Evolutionary conservation across 2,113 vertebrate species (phyloP), one percentile per base, ranked within the genome.

Genomic region (Sterrhoptilus dennistouni): DNA sequence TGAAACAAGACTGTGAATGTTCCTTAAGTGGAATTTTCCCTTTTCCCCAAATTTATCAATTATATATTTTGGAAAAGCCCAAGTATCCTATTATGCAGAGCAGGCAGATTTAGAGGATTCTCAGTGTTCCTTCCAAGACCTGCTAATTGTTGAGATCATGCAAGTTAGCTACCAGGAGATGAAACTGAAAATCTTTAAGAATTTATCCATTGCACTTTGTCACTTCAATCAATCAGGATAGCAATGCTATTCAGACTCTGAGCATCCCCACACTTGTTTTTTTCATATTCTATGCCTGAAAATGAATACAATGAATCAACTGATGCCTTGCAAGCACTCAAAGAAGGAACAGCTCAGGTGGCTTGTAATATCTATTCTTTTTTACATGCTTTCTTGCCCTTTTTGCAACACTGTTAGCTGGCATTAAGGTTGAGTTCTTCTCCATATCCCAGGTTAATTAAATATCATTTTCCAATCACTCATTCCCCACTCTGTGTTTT

Each of bases 1-100:
- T 85, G 54, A 69, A 84, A 56, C 79, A 94, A 22, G 19, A 71
- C 33, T 29, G 7, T 40, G 22, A 71, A 76, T 42, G 33, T 66
- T 91, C 19, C 53, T 76, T 76, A 53, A 70, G 31, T 70, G 31
- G 35, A 91, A 76, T 77, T 94, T 93, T 64, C 31, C 27, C 16
- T 80, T 94, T 92, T 45, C 33, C 24, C 24, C 47, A 83, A 4
- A 24, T 75, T 88, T 59, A 85, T 89, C 40, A 87, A 65, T 89
- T 83, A 66, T 40, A n/a, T 90, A 84, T 91, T 93, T 93, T 75
- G 23, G 23, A 61, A 87, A 93, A 95, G 22, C 80, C 87, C 80
- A 87, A 85, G 76, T 29, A 11, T 17, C 8, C 7, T 74, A 18
- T 68, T 82, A 36, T 40, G 27, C 8, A 53, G 11, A 31, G 11